Conservation (phyloP, 2,113 vertebrate genomes). For the Burhinus oedicnemus region DNA sequence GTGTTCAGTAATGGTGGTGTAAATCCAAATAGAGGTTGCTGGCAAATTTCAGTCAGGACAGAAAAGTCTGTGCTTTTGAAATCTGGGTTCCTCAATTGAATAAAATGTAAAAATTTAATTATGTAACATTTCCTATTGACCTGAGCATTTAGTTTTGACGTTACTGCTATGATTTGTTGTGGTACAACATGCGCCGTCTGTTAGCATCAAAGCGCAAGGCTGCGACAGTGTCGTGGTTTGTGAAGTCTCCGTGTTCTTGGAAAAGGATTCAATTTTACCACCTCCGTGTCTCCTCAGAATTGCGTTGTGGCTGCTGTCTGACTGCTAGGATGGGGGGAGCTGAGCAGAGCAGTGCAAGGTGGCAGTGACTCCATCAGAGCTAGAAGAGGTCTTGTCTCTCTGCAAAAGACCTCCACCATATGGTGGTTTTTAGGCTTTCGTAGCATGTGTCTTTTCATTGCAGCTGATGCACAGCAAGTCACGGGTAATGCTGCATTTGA, state of each 20-base stretch:
- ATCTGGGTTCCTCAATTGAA: not conserved
- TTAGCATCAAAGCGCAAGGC: not conserved
- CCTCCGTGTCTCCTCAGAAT: fast-evolving
- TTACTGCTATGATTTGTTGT: not conserved
- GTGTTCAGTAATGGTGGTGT: not conserved
- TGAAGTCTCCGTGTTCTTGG: not conserved
- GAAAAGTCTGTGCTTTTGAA: not conserved
- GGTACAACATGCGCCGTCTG: not conserved
- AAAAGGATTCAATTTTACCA: not conserved
- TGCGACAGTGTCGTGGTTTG: not conserved
- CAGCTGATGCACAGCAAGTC: not conserved
- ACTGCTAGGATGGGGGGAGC: not conserved
- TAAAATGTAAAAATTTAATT: not conserved
- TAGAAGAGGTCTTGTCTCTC: not conserved
- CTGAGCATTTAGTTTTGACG: not conserved
- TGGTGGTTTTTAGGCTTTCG: not conserved
- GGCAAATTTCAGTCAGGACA: not conserved
- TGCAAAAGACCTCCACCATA: not conserved
- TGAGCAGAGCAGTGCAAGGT: not conserved
- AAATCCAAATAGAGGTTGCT: not conserved
- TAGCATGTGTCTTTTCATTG: not conserved
- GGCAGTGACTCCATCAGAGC: not conserved
- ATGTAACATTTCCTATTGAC: not conserved
- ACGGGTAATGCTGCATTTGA: not conserved
- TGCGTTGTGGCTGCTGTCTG: not conserved